Conservation (phyloP, 1,140 invertebrate genomes). For the Gryllus bimaculatus region DNA sequence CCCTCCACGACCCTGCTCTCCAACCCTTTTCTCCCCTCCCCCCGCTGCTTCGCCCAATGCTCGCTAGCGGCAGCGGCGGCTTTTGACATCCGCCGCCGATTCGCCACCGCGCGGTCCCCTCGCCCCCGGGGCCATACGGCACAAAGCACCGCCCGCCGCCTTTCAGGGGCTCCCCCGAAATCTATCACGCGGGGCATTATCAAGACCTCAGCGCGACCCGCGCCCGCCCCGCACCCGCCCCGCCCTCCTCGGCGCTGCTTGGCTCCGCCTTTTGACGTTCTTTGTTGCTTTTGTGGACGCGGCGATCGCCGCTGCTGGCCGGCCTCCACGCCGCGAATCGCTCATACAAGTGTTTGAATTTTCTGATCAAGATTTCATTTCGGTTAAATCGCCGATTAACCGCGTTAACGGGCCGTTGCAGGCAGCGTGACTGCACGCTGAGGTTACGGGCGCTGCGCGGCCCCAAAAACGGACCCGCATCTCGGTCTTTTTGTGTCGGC, state of each 20-base stretch:
- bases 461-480: neutral
- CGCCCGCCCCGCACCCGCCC: too few relatives aligned
- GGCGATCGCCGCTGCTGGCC: neutral
- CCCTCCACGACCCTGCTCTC: neutral
- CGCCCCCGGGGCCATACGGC: neutral
- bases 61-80: neutral
- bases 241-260: neutral
- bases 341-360: conserved; percentile 1
- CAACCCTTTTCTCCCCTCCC: neutral
- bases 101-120: neutral
- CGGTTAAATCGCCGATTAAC: neutral
- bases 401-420: neutral
- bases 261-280: neutral
- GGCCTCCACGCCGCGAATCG: neutral
- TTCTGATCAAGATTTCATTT: neutral
- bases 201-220: neutral
- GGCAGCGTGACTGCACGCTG: neutral
- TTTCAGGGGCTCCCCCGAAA: neutral
- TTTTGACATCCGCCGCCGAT: neutral
- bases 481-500: neutral
- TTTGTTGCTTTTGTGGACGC: neutral
- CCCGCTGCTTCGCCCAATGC: neutral
- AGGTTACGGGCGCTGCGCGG: neutral
- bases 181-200: neutral
- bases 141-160: neutral